Evolutionary conservation across 2,797 vertebrate genomes (phyloP), one percentile per base, ranked within the genome.

Genomic region (Gallinago nigripennis): DNA sequence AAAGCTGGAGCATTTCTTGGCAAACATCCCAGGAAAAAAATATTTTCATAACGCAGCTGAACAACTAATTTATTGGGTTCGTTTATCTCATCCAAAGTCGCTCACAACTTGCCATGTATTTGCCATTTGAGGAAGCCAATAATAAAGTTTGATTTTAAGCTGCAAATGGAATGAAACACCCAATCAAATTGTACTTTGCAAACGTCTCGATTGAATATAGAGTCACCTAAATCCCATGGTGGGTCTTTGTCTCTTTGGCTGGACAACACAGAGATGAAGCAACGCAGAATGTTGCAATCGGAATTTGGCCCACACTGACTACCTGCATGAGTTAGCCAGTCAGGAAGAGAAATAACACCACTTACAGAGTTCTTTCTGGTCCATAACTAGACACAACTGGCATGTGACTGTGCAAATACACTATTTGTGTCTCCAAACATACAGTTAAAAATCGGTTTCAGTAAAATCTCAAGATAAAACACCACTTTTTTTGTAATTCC

Each of bases 91-190:
- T 82, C 61, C 57, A 86, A 91, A 87, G 51, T 65, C 12, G 1
- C 63, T 93, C 71, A 84, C n/a, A 90, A 65, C 77, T 73, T 91
- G 54, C 54, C 28, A 45, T 45, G 48, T 51, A 86, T 80, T 90
- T 95, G 56, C 57, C 71, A 35, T 95, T 53, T 80, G 16, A 90
- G 45, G 50, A 24, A 95, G 51, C 37, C 86, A 88, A 92, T 51
- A 92, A 91, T 64, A 58, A 88, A 87, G 56, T 60, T 35, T 54
- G 37, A 57, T 90, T 83, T 94, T 86, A 88, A 94, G 53, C 64
- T 73, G 43, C 37, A 82, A 88, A 37, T 27, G 9, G 27, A 56
- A 90, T 68, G 71, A 60, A 94, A 92, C 35, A 82, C 48, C 50
- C 66, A 86, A 73, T 70, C 72, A 73, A 88, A 92, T 31, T 54